Conservation (phyloP, 2,888 invertebrate genomes). For the Stenichneumon culpator region DNA sequence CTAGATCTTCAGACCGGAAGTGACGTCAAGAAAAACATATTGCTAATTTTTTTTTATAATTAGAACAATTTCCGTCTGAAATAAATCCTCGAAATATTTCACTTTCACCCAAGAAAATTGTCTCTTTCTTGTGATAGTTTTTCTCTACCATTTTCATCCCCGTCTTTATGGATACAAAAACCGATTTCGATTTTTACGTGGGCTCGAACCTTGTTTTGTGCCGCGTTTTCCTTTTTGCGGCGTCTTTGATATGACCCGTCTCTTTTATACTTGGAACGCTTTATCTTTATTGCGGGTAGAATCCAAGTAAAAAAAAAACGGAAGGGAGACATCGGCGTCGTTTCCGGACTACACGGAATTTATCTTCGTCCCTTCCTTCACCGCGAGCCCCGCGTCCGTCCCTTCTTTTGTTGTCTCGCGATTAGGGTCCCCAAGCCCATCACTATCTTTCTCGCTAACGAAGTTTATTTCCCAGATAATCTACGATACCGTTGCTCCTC, state of each 20-base stretch:
- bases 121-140: too few relatives aligned
- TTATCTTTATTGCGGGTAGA: slow-evolving; percentile 20
- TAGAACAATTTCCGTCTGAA: too few relatives aligned
- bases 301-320: not conserved
- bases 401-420: slow-evolving; percentile 33
- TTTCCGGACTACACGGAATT: slow-evolving; percentile 24
- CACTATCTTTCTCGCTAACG: slow-evolving; percentile 6
- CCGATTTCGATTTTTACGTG: too few relatives aligned
- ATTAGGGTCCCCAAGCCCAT: slow-evolving; percentile 15
- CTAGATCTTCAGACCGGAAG: not conserved
- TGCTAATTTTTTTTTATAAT: too few relatives aligned
- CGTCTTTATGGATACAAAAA: too few relatives aligned
- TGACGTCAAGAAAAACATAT: too few relatives aligned
- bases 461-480: slow-evolving; percentile 41
- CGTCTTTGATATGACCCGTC: not conserved
- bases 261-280: slow-evolving; percentile 18
- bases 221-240: too few relatives aligned
- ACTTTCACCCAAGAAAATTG: too few relatives aligned
- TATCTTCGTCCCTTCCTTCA: slow-evolving; percentile 11
- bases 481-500: slow-evolving; percentile 19
- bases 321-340: not conserved
- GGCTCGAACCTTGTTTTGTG: too few relatives aligned
- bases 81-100: too few relatives aligned
- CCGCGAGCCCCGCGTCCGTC: slow-evolving; percentile 2
- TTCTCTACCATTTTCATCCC: too few relatives aligned